Evolutionary conservation across 2,888 invertebrate genomes (phyloP), one percentile per base, ranked within the genome.

Genomic region (Yponomeuta cagnagella): DNA sequence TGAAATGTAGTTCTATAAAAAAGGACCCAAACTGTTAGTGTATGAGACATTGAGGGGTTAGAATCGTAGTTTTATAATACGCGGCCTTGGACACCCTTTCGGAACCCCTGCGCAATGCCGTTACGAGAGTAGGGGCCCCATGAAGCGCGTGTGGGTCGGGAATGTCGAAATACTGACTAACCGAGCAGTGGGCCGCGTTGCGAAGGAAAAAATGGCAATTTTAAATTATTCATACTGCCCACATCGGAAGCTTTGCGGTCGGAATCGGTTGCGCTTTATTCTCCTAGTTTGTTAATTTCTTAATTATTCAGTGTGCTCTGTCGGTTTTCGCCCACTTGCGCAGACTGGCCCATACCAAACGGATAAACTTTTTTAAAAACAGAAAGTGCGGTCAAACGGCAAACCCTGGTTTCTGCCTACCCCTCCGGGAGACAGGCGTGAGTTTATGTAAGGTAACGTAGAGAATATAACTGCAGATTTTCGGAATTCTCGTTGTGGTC

Each of bases 91-190:
- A 2, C 3, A 15, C 52, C 12, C 8, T 58, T 58, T 15, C 52
- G 15, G 43, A 8, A 43, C 43, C 43, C 43, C 43, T 43, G 43
- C 43, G 43, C 9, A 5, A 43, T 8, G 43, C 43, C 43, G 33
- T 4, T 33, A 43, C 43, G 43, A 43, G 52, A 58, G 52, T 58
- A 58, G 52, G 52, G 15, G 15, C 52, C 12, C 43, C 43, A 8
- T 43, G 43, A 67, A 2, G 30, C 30, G 5, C 81, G 81, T 82
- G 90, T 89, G 85, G 90, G 90, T 81, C 77, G 85, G 74, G 81
- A 83, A 89, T 92, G 90, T 89, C 88, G 91, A 90, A 90, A 90
- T 85, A 86, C 91, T 91, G 91, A 92, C 89, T 92, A 92, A 92
- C 86, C 86, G 78, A 80, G 76, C 81, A 85, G 91, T 92, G 90